Percentiles rank a stretch among this genome's conserved stretches.
Evolutionary conservation across 2,888 invertebrate genomes (phyloP).

Genomic region (Ichneumoninae sp.): DNA sequence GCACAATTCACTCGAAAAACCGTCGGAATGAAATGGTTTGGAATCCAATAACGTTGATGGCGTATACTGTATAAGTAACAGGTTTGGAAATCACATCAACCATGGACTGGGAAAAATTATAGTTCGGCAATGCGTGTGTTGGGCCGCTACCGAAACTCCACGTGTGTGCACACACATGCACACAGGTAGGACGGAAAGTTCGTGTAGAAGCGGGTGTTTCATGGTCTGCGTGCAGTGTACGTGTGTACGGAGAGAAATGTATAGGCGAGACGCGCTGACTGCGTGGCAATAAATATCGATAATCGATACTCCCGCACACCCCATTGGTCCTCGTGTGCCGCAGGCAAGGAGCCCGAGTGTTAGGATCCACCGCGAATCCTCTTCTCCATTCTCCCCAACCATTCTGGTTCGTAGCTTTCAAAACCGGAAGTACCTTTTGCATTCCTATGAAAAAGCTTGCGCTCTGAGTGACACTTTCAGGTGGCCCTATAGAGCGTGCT

Average conservation of each 20-base stretch:
- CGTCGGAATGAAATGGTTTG: slow-evolving; percentile 17
- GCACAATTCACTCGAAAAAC: slow-evolving; percentile 22
- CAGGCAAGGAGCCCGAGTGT: slow-evolving; percentile 68
- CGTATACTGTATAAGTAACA: slow-evolving; percentile 13
- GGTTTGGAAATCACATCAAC: slow-evolving; percentile 40
- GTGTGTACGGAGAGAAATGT: slow-evolving; percentile 63
- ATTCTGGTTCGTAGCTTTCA: slow-evolving; percentile 73
- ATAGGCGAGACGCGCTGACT: slow-evolving; percentile 75
- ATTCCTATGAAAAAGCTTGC: slow-evolving; percentile 75
- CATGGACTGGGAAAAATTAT: slow-evolving; percentile 23
- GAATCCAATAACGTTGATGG: slow-evolving; percentile 34
- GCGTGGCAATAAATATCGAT: slow-evolving; percentile 80
- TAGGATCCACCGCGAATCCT: slow-evolving; percentile 12
- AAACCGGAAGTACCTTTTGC: slow-evolving; percentile 78
- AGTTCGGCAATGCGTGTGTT: slow-evolving; percentile 32
- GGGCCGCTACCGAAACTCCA: background rate
- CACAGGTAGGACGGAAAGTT: slow-evolving; percentile 18
- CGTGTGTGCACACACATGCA: slow-evolving; percentile 16
- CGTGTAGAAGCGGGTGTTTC: background rate
- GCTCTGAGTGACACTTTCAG: slow-evolving; percentile 74
- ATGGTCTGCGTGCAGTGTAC: slow-evolving; percentile 40
- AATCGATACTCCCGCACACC: slow-evolving; percentile 77
- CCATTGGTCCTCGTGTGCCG: slow-evolving; percentile 73
- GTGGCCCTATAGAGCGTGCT: slow-evolving; percentile 73
- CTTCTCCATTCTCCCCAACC: slow-evolving; percentile 26